Evolutionary conservation across 2,888 invertebrate species (phyloP).

Genomic region (Tetranychus piercei): DNA sequence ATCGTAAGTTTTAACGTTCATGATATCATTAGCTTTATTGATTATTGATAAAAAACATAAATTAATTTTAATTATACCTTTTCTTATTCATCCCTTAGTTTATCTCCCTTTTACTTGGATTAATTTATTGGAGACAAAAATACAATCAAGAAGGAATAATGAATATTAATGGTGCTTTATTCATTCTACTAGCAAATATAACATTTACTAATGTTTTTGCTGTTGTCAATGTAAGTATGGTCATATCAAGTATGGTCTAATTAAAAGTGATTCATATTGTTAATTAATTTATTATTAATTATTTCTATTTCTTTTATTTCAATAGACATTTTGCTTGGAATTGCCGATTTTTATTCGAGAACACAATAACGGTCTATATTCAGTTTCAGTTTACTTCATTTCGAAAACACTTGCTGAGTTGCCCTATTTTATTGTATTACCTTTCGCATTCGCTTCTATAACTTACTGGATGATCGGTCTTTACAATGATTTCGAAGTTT

Average conservation of each 20-base stretch:
- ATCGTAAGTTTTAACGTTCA: conserved; percentile 44
- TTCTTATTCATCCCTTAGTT: conserved; percentile 17
- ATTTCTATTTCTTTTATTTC: not conserved
- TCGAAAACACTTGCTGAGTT: conserved; percentile 68
- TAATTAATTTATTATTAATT: not conserved
- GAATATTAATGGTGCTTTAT: conserved; percentile 82
- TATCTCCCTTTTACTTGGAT: conserved; percentile 32
- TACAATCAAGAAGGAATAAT: conserved; percentile 69
- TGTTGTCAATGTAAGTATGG: conserved; percentile 61
- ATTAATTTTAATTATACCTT: not conserved
- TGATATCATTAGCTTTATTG: not conserved
- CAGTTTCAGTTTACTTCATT: conserved; percentile 72
- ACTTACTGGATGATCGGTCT: conserved; percentile 59
- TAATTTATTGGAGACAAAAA: conserved; percentile 32
- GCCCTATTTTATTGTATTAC: conserved; percentile 64
- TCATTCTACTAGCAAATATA: conserved; percentile 73
- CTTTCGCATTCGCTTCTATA: conserved; percentile 58
- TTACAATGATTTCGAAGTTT: not conserved
- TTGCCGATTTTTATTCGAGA: conserved; percentile 72
- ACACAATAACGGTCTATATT: conserved; percentile 70
- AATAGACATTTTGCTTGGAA: conserved; percentile 39
- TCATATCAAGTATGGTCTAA: not conserved
- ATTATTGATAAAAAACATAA: not conserved
- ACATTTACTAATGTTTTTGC: conserved; percentile 88
- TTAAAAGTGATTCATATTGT: not conserved